phyloP scores from a whole-genome alignment of 2,888 invertebrate species.

The Corbicula japonica region DNA sequence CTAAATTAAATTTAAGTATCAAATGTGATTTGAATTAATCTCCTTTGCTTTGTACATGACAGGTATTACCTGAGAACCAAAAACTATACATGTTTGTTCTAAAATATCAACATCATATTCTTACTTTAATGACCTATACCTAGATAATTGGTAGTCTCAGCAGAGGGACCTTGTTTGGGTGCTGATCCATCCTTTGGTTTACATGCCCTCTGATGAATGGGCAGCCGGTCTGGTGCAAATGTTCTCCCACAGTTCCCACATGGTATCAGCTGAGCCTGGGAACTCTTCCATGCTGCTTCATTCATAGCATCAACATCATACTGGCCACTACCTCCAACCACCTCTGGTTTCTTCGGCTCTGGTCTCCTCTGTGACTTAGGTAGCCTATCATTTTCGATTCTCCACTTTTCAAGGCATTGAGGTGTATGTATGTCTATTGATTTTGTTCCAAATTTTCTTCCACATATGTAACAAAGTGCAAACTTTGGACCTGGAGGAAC shows the following conservation, averaged over 20 bases:
- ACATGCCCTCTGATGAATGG: constrained; percentile 89
- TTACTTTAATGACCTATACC: too few relatives aligned
- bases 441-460: constrained; percentile 89
- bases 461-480: constrained; percentile 90
- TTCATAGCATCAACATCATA: constrained; percentile 87
- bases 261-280: constrained; percentile 85
- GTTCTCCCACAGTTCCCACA: constrained; percentile 89
- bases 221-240: constrained; percentile 90
- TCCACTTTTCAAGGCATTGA: constrained; percentile 90
- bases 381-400: constrained; percentile 89
- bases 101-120: too few relatives aligned
- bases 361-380: constrained; percentile 88
- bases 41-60: too few relatives aligned
- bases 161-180: constrained; percentile 9
- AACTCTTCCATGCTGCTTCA: constrained; percentile 89
- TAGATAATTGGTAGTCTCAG: too few relatives aligned
- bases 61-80: too few relatives aligned
- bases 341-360: constrained; percentile 89
- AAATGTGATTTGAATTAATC: too few relatives aligned
- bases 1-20: too few relatives aligned
- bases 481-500: constrained; percentile 82
- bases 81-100: too few relatives aligned
- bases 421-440: constrained; percentile 90
- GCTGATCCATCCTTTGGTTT: constrained; percentile 68
- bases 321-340: constrained; percentile 71